These are phyloP conservation scores for Spicauda simplicius DNA, from an alignment of 2,888 invertebrate genomes.

Conservation along the genomic window DNA sequence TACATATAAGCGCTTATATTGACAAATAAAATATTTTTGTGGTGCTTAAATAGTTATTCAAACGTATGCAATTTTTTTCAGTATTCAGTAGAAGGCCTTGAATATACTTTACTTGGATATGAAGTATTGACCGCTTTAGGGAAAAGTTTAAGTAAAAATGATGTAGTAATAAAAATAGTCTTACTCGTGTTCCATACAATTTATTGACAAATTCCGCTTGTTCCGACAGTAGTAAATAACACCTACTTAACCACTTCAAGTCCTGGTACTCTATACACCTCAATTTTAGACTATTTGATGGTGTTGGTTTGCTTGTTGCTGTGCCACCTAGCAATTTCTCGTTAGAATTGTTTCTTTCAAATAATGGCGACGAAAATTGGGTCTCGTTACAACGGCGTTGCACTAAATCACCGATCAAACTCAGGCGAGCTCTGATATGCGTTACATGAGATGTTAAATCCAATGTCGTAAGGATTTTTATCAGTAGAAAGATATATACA, in stretches of 20 bases:
- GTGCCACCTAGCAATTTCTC: not conserved
- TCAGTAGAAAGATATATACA: slow-evolving; percentile 60
- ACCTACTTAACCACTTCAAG: slow-evolving; percentile 56
- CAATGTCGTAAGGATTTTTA: slow-evolving; percentile 65
- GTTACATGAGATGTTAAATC: slow-evolving; percentile 64
- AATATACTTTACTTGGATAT: too few relatives aligned
- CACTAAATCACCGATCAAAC: slow-evolving; percentile 55
- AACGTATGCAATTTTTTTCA: too few relatives aligned
- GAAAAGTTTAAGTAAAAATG: too few relatives aligned
- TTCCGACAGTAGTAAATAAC: slow-evolving; percentile 65
- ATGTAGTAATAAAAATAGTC: slow-evolving; percentile 44
- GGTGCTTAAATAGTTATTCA: too few relatives aligned
- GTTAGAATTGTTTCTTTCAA: slow-evolving; percentile 4
- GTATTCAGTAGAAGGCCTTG: too few relatives aligned
- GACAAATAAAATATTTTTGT: too few relatives aligned
- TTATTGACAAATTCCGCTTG: slow-evolving; percentile 66
- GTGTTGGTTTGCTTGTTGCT: not conserved
- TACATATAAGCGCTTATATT: too few relatives aligned
- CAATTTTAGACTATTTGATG: not conserved
- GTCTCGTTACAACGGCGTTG: slow-evolving; percentile 49
- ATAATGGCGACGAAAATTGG: slow-evolving; percentile 12
- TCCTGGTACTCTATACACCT: not conserved
- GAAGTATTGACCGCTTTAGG: too few relatives aligned
- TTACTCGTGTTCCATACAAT: slow-evolving; percentile 71
- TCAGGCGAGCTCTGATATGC: slow-evolving; percentile 61